Base-by-base conservation (phyloP, 2,113 vertebrate genomes). In the Rhombomys opimus region DNA sequence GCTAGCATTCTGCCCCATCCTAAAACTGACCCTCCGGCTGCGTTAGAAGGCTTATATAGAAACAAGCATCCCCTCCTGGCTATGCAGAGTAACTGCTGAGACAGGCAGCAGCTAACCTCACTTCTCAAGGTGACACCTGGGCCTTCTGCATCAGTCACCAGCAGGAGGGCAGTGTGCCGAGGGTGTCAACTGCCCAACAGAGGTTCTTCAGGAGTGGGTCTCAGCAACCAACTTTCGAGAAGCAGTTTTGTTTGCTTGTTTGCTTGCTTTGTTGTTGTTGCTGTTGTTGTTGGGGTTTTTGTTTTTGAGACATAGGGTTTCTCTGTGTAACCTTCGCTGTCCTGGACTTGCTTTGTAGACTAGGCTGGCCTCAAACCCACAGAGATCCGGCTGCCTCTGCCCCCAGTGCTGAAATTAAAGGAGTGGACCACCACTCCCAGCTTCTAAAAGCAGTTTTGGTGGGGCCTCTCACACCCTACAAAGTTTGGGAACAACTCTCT, bases 21-120 rank as follows among this genome's bases (percentile, higher is more conserved):
- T 67, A 14, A 7, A 46, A 94, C 85, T 0, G 1, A 65, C 23
- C 54, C 41, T 82, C 41, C 61, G 41, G 23, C 25, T 65, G 57
- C 81, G 81, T 46, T 87, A 73, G 61, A 57, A 93, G 87, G 91
- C 80, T 80, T 25, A 46, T 18, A 78, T 22, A 68, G 50, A 0
- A 30, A 95, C 72, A 23, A 25, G 63, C 3, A 65, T 41, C 23
- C 59, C 68, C 41, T 81, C 76, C 38, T 50, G 6, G 68, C 87
- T 90, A 61, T 4, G 25, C 63, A 50, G 91, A 80, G 78, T 59
- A 78, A 65, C 57, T 38, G 46, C 76, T 68, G 35, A 73, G 72
- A 73, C 61, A 93, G 50, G 68, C 81, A 92, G 72, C 30, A 22
- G 54, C 93, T 82, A 73, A 90, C 75, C 61, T 76, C 57, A 89